Percentiles rank a stretch among this genome's conserved stretches.
Evolutionary conservation across 2,888 invertebrate species (phyloP).

Genomic region (Apocheima hispidaria): DNA sequence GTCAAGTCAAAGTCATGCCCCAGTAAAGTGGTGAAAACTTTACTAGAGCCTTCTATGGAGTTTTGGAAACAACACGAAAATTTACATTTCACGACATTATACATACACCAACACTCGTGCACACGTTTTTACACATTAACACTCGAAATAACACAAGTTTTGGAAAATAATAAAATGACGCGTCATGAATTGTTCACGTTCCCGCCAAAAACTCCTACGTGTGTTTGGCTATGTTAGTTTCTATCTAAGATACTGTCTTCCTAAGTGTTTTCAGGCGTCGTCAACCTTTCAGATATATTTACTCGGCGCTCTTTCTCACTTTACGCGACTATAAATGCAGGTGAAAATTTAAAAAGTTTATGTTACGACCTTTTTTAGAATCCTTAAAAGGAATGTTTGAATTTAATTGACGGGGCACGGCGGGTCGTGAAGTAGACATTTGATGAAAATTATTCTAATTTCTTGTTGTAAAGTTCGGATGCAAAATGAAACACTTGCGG

Average conservation of each 20-base stretch:
- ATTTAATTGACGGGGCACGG: constrained; percentile 64
- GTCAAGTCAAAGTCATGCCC: too few relatives aligned
- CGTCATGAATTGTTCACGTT: too few relatives aligned
- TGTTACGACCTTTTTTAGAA: constrained; percentile 77
- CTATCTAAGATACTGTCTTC: constrained; percentile 16
- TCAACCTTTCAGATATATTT: constrained; percentile 79
- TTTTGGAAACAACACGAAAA: too few relatives aligned
- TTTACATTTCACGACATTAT: too few relatives aligned
- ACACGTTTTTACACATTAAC: too few relatives aligned
- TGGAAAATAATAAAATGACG: too few relatives aligned
- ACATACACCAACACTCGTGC: too few relatives aligned
- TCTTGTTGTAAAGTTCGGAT: constrained; percentile 7
- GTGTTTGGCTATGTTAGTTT: neutral
- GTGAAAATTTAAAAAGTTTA: constrained; percentile 85
- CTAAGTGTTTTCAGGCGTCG: constrained; percentile 60
- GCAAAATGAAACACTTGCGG: neutral
- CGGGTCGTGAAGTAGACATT: constrained; percentile 22
- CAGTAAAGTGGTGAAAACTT: too few relatives aligned
- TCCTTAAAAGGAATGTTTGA: constrained; percentile 67
- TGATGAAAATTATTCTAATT: constrained; percentile 24
- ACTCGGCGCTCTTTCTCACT: constrained; percentile 65
- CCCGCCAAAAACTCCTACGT: too few relatives aligned
- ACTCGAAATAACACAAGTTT: too few relatives aligned
- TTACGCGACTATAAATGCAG: constrained; percentile 79
- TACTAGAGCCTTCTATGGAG: too few relatives aligned